Evolutionary conservation across 1,140 invertebrate species (phyloP).

Genomic region (Drosophila sulfurigaster): DNA sequence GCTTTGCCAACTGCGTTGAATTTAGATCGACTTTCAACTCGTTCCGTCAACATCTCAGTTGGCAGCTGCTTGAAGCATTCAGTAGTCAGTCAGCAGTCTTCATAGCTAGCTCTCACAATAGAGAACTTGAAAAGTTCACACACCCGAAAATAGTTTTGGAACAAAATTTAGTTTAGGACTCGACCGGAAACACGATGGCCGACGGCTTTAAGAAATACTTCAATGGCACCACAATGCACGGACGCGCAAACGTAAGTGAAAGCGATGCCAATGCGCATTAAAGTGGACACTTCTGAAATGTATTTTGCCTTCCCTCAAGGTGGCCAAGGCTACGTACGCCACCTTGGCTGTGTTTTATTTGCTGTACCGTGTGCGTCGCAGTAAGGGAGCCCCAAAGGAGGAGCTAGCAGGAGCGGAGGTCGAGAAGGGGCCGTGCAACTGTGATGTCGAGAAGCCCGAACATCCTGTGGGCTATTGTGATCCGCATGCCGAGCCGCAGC

Average conservation of each 20-base stretch:
- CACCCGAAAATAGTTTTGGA: conserved; percentile 7
- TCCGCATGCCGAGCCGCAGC: background rate
- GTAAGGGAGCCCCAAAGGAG: conserved; percentile 13
- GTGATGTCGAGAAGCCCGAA: conserved; percentile 27
- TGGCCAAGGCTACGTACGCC: conserved; percentile 72
- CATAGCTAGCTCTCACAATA: background rate
- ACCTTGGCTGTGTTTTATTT: conserved; percentile 66
- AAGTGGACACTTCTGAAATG: background rate
- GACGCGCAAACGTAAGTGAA: conserved; percentile 70
- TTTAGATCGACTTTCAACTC: background rate
- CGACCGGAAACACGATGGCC: conserved; percentile 45
- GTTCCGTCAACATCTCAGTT: conserved; percentile 6
- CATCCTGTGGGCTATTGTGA: conserved; percentile 34
- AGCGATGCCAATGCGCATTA: too few relatives aligned
- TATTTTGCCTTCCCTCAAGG: conserved; percentile 34
- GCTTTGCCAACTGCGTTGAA: too few relatives aligned
- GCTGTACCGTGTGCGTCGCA: conserved; percentile 58
- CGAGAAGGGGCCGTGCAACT: background rate
- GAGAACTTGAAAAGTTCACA: background rate
- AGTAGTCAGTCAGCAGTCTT: background rate
- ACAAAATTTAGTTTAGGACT: conserved; percentile 7
- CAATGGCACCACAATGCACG: conserved; percentile 63
- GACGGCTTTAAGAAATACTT: conserved; percentile 73
- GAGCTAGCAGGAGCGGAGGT: background rate
- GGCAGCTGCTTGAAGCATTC: background rate